Evolutionary conservation across 92 coral and sea anemone genomes (phyloP), one percentile per base, ranked within the genome.

Genomic region (Porites lobata): DNA sequence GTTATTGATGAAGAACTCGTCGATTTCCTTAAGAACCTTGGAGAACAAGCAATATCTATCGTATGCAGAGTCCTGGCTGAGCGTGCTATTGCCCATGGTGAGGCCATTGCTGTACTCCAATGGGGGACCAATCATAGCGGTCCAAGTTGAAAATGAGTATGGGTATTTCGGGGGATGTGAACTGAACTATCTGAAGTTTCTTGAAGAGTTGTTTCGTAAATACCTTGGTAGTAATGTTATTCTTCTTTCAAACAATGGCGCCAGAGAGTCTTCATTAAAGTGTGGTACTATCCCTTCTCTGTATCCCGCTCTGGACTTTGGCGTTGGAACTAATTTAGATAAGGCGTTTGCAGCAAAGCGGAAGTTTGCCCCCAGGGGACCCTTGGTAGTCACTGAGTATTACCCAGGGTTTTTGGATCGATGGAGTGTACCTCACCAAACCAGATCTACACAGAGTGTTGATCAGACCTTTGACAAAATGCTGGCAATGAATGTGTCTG

Each of bases 61-160:
- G 4, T 96, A 96, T 21, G 98, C 93, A 10, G 90, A 95, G 50
- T 93, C 99, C 15, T 96, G 99, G 99, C 87, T 96, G 99, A 85
- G 86, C 8, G 92, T 96, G 3, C 72, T 95, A 12, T 93, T 96
- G n/a, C 93, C 95, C 8, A 95, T 93, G 81, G 54, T 96, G 24
- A 80, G 82, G 66, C 96, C 99, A 1, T 79, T 84, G 69, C 86
- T 96, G 50, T 96, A 96, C 78, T 90, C 85, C 11, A 96, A 93
- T 80, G 98, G 98, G 0, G 99, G 99, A 0, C 99, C 99, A 2
- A 86, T 96, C 29, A 93, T 96, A 9, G 85, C 96, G 62, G 90
- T 96, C 6, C 99, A 96, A 83, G 98, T 96, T 19, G 99, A 96
- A 84, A 96, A 96, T 61, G 99, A 96, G 51, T 96, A 94, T 84